Base-by-base conservation (phyloP, 2,888 invertebrate genomes). In the Rhingia campestris region DNA sequence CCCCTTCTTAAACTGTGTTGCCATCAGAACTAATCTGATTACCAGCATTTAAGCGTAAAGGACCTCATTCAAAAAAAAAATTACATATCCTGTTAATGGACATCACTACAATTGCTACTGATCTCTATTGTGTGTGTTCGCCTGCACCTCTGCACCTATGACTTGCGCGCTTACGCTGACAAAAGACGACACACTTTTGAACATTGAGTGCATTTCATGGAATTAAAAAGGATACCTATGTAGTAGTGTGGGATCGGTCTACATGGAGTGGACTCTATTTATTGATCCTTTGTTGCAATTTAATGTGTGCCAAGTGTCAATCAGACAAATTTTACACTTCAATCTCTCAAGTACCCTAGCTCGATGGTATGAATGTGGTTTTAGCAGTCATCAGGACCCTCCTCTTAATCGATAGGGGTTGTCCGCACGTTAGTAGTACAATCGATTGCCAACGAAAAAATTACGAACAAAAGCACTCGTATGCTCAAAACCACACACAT, bases 281-380 rank as follows among this genome's bases (percentile, higher is more conserved):
- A 72, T 79, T 79, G 77, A 51, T 79, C 72, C 43, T 63, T 72
- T 79, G 77, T 79, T 74, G 51, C 22, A 59, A 64, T 61, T 72
- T 61, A 51, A 51, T 70, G 49, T 79, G 45, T 79, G 63, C 58
- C 58, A 77, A 77, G 64, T 75, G 59, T 79, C 66, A 79, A 79
- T 79, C 73, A 73, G 59, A 64, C 56, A 64, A 56, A 63, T 64
- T 73, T 73, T 56, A 56, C 63, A 64, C 63, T 73, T 64, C 39
- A 70, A 6, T 9, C 39, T 58, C 12, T 32, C n/a, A 56, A 63
- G 61, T 63, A 61, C 51, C 70, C 54, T 54, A 39, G 35, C 37
- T 56, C 6, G 9, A 22, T 39, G 10, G 51, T 43, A 9, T 33
- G 61, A 53, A 43, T 63, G 63, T 37, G 45, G 63, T 73, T 54